Base-by-base conservation (phyloP, 2,888 invertebrate species). In the Hemicrepidius hirtus region DNA sequence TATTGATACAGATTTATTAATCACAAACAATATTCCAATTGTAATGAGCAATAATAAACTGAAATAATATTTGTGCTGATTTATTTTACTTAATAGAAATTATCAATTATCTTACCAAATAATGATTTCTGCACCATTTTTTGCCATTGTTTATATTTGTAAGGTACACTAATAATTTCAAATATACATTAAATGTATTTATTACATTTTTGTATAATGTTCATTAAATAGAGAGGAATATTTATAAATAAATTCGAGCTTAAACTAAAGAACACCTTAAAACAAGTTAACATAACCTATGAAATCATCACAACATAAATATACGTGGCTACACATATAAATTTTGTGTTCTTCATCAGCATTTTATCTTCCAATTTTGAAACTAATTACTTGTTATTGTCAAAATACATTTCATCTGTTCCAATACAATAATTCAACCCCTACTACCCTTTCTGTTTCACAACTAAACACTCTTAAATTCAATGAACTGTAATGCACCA, bases 91-190 rank as follows among this genome's bases (percentile, higher is more conserved):
- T 1, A 20, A n/a, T n/a, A n/a, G n/a, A 32, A 32, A 16, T 16
- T 44, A 28, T 18, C 10, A 21, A 7, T 12, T 3, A 16, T 1
- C 40, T 71, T 60, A 69, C 65, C 79, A 79, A 71, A 86, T 85
- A 62, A 84, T 82, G 69, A 88, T 77, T 84, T 88, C 88, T 21
- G 87, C 85, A 37, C 84, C 83, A 74, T 85, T 84, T 78, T 84
- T 84, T 41, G 82, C 82, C 88, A 79, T 83, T 35, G n/a, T 40
- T 40, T 6, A 6, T 32, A 5, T 40, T n/a, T 40, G 13, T 6
- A 40, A n/a, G 13, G 13, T 40, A 13, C 40, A 40, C 13, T 4
- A 6, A 6, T 13, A 40, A 40, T n/a, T n/a, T 13, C 1, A n/a
- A 40, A 40, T 40, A 4, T n/a, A 13, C 13, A 13, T 13, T 6